A percentile compares a stretch with the other conserved stretches of the same genome.
Conservation (phyloP, 2,888 invertebrate species). For the Acanthococcus lagerstroemiae region DNA sequence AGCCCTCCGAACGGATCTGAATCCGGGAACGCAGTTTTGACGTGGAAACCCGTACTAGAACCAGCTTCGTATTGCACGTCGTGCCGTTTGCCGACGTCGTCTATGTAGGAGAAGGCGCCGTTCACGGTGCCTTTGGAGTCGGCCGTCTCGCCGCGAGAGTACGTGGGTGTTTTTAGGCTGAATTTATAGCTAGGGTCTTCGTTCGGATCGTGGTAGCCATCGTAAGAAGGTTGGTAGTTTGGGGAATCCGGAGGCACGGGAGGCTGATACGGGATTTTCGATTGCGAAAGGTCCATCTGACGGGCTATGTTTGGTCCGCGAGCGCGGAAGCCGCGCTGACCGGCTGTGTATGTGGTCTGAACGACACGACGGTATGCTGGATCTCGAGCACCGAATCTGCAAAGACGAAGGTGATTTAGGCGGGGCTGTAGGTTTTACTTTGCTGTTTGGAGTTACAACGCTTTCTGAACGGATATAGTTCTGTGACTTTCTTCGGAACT, state of each 20-base stretch:
- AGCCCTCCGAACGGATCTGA: conserved; percentile 42
- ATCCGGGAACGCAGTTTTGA: conserved; percentile 58
- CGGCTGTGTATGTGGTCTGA: conserved; percentile 63
- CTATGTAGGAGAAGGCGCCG: conserved; percentile 59
- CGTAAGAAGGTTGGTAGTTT: conserved; percentile 49
- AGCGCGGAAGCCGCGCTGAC: conserved; percentile 66
- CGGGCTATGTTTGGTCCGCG: conserved; percentile 64
- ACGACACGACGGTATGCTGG: conserved; percentile 59
- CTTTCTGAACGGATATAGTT: neutral
- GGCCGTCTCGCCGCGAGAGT: conserved; percentile 57
- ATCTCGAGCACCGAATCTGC: conserved; percentile 53
- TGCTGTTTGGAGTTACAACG: no score
- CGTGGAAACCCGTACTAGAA: conserved; percentile 63
- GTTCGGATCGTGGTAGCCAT: conserved; percentile 62
- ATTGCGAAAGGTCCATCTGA: conserved; percentile 59
- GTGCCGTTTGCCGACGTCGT: conserved; percentile 62
- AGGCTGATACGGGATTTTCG: conserved; percentile 39
- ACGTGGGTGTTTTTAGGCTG: conserved; percentile 55
- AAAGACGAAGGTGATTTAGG: no score
- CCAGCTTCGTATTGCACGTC: conserved; percentile 68
- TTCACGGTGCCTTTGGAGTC: conserved; percentile 53
- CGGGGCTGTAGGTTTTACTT: neutral
- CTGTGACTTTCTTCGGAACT: neutral
- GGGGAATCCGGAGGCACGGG: conserved; percentile 39
- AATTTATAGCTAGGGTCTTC: conserved; percentile 68